Evolutionary conservation across 2,113 vertebrate genomes (phyloP).

Genomic region (Acinonyx jubatus): DNA sequence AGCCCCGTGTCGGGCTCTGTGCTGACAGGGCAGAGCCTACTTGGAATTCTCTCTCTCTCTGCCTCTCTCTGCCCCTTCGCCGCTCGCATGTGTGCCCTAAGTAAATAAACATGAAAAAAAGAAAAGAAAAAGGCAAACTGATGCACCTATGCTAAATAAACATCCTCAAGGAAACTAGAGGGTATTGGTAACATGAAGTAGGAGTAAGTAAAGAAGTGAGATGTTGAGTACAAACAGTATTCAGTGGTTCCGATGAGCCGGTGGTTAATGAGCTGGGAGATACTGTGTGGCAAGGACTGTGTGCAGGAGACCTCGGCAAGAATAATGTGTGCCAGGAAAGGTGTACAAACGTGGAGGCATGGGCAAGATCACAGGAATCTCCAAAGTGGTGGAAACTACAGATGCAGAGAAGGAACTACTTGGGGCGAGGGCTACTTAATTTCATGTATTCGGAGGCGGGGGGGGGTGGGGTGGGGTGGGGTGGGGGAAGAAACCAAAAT

Average conservation of each 20-base stretch:
- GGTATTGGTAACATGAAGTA: not conserved
- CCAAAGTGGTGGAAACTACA: no score
- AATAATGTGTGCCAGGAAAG: not conserved
- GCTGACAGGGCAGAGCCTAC: no score
- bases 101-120: no score
- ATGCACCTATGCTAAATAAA: not conserved
- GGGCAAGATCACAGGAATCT: not conserved
- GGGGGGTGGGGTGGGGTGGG: no score
- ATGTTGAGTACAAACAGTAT: not conserved
- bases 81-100: no score
- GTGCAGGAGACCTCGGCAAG: not conserved
- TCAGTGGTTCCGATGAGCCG: not conserved
- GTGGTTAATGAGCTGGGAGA: not conserved
- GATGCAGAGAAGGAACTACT: not conserved
- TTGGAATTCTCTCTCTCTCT: no score
- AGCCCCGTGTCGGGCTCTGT: no score
- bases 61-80: no score
- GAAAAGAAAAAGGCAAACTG: not conserved
- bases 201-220: not conserved
- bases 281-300: not conserved
- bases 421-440: not conserved
- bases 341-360: not conserved
- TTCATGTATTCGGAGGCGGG: not conserved
- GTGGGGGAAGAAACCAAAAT: no score
- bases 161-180: not conserved